A percentile compares a stretch with the other conserved stretches of the same genome.
These are phyloP conservation scores for Chionis minor DNA, from an alignment of 2,113 vertebrate species.

Conservation along the genomic window DNA sequence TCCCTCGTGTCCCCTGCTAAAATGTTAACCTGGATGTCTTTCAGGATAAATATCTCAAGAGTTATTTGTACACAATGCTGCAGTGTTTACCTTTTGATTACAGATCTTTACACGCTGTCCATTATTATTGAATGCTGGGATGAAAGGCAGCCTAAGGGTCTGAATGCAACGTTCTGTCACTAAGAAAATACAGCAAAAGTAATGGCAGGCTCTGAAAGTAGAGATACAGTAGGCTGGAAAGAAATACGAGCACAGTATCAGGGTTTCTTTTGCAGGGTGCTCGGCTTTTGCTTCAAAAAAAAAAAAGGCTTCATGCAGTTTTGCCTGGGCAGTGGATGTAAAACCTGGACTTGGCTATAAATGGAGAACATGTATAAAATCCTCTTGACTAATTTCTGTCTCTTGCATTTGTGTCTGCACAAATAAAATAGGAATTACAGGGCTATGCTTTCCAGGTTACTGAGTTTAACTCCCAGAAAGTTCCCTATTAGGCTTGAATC, in stretches of 20 bases:
- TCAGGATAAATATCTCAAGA: constrained; percentile 58
- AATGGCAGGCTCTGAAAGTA: constrained; percentile 21
- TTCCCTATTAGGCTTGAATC: neutral
- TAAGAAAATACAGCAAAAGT: constrained; percentile 64
- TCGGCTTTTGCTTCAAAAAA: neutral
- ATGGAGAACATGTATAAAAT: neutral
- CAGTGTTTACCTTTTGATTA: constrained; percentile 65
- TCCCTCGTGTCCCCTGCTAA: constrained; percentile 10
- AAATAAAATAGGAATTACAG: neutral
- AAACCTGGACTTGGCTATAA: neutral
- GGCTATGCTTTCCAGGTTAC: neutral
- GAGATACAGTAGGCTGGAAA: neutral
- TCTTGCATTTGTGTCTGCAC: neutral
- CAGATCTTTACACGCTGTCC: constrained; percentile 59
- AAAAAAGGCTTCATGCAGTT: neutral
- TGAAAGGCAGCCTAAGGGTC: constrained; percentile 57
- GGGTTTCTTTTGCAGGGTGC: neutral
- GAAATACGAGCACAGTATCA: neutral
- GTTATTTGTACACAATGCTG: constrained; percentile 46
- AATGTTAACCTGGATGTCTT: constrained; percentile 51
- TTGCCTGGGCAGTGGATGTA: neutral
- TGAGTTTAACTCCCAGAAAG: neutral
- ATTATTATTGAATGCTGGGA: constrained; percentile 60
- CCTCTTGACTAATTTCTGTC: neutral
- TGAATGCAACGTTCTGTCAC: constrained; percentile 29